Conservation (phyloP, 2,797 vertebrate species). For the Taenioides sp. region DNA sequence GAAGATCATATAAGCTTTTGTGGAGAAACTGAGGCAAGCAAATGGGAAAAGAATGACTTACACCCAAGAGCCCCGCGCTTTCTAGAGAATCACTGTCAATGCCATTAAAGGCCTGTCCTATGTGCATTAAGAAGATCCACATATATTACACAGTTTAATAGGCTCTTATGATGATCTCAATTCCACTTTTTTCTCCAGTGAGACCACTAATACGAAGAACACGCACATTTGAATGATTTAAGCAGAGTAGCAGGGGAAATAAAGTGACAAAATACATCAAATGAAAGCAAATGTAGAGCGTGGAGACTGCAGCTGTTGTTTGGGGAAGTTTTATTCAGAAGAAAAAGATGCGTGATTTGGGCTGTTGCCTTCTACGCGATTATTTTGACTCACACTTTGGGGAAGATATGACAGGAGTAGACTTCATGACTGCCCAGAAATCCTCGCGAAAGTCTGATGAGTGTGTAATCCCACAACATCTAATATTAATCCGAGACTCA, state of each 20-base stretch:
- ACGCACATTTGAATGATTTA: slow-evolving; percentile 51
- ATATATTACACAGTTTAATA: slow-evolving; percentile 15
- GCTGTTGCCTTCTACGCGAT: slow-evolving; percentile 45
- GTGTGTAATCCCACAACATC: slow-evolving; percentile 13
- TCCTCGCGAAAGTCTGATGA: slow-evolving; percentile 33
- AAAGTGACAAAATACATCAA: slow-evolving; percentile 40
- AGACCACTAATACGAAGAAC: slow-evolving; percentile 33
- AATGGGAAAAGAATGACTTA: slow-evolving; percentile 28
- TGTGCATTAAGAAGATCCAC: slow-evolving; percentile 3
- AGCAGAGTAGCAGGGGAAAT: slow-evolving; percentile 29
- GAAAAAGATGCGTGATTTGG: slow-evolving; percentile 33
- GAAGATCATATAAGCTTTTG: slow-evolving; percentile 33
- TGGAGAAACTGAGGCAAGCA: slow-evolving; percentile 24
- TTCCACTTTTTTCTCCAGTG: slow-evolving; percentile 17
- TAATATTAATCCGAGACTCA: slow-evolving; percentile 16
- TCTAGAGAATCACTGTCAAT: slow-evolving; percentile 10
- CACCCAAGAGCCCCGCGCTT: slow-evolving; percentile 20
- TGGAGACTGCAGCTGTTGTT: slow-evolving; percentile 30
- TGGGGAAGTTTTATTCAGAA: slow-evolving; percentile 42
- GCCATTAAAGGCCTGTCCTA: slow-evolving; percentile 6
- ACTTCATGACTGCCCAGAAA: slow-evolving; percentile 28
- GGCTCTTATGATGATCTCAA: slow-evolving; percentile 11
- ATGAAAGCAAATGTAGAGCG: slow-evolving; percentile 46
- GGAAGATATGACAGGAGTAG: slow-evolving; percentile 27
- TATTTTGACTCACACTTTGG: slow-evolving; percentile 46